Evolutionary conservation across 2,888 invertebrate species (phyloP), one percentile per base, ranked within the genome.

Genomic region (Criorhina ranunculi): DNA sequence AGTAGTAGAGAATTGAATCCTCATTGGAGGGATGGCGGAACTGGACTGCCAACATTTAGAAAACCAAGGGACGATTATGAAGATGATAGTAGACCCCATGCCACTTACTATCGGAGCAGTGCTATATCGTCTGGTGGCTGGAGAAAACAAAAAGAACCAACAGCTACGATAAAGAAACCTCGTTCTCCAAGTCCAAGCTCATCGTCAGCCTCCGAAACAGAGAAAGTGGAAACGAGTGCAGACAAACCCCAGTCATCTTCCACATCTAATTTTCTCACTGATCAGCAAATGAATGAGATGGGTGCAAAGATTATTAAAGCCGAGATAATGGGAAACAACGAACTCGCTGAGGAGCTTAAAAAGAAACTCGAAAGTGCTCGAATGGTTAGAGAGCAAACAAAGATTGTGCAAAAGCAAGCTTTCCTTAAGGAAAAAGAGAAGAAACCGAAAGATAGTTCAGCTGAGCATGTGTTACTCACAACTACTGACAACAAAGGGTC

Each of bases 241-340:
- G 29, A n/a, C 5, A 29, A 57, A 9, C 37, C 51, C 9, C 2
- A 37, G 35, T 6, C 59, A 31, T 9, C 7, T 53, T 29, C 51
- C 8, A 55, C 72, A 42, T 29, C 70, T 8, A 51, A 91, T 66
- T 93, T 93, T 87, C 91, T 96, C 15, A 95, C 95, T 51, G 95
- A 96, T 91, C 95, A 95, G 87, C 96, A 99, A 91, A 94, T 98
- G 94, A 99, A 99, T 92, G 95, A 95, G 88, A 91, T 99, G 46
- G 97, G 95, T 44, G 98, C 98, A 1, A 97, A 96, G 92, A 94
- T 98, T 86, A 93, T 99, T 0, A 98, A 98, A 93, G 98, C 99
- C 11, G 98, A 99, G 94, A 94, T 99, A 88, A 94, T 98, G 93
- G 98, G 98, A 15, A 95, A 98, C 90, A 92, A 91, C 89, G 93